Evolutionary conservation across 2,797 vertebrate genomes (phyloP).

Genomic region (Petrocephalus sullivani): DNA sequence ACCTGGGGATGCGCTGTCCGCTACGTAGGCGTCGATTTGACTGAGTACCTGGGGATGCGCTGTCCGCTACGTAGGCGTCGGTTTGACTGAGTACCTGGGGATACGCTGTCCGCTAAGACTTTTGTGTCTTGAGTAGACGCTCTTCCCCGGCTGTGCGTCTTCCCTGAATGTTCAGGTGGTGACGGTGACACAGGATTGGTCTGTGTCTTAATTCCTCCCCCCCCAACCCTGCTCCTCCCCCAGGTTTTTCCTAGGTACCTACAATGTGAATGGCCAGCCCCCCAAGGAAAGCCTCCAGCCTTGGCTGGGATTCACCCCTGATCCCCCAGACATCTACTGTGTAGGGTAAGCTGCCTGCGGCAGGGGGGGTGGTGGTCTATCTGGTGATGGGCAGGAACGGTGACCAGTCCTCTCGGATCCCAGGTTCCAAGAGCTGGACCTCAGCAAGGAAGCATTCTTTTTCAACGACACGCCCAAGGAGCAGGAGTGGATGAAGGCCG

Average conservation of each 20-base stretch:
- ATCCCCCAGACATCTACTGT: conserved; percentile 89
- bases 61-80: too few species aligned
- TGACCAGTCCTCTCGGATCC: conserved; percentile 12
- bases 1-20: too few species aligned
- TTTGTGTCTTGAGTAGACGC: neutral
- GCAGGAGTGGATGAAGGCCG: conserved; percentile 89
- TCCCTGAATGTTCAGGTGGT: neutral
- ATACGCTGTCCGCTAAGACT: too few species aligned
- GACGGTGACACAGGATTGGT: neutral
- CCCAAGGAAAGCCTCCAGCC: conserved; percentile 78
- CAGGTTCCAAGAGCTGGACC: conserved; percentile 96
- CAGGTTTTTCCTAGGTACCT: conserved; percentile 91
- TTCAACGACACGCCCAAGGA: conserved; percentile 95
- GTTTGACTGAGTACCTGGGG: too few species aligned
- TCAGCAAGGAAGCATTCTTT: conserved; percentile 96
- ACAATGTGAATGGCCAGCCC: conserved; percentile 90
- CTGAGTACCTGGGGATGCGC: too few species aligned
- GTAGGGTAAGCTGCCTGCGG: conserved; percentile 70
- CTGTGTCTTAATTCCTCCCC: neutral
- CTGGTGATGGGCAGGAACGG: neutral
- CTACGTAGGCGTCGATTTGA: too few species aligned
- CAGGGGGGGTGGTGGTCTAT: neutral
- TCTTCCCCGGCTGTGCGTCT: neutral
- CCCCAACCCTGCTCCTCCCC: neutral
- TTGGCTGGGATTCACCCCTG: conserved; percentile 72